Percentiles rank a stretch among this genome's conserved stretches.
phyloP scores from a whole-genome alignment of 1,140 invertebrate species.

The Psilanteris sp. region DNA sequence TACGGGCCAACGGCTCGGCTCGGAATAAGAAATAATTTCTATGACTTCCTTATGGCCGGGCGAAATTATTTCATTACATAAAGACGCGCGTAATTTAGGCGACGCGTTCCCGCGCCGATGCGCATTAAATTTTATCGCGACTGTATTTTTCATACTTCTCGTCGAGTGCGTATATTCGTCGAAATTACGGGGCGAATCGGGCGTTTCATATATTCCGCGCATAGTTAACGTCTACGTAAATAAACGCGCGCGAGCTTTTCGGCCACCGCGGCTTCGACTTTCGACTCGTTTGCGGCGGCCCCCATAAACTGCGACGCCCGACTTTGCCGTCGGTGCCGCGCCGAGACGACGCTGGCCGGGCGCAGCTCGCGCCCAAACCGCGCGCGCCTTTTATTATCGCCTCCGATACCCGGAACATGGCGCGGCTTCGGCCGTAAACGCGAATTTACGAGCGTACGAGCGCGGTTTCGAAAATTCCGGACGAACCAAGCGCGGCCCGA shows the following conservation, averaged over 20 bases:
- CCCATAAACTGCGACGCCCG: slow-evolving; percentile 29
- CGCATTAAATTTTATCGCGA: slow-evolving; percentile 50
- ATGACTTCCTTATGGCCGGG: slow-evolving; percentile 54
- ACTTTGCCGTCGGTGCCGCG: slow-evolving; percentile 26
- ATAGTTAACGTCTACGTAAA: slow-evolving; percentile 55
- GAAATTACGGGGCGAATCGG: slow-evolving; percentile 45
- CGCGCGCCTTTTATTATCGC: slow-evolving; percentile 46
- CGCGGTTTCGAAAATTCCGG: slow-evolving; percentile 41
- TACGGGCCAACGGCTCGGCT: slow-evolving; percentile 28
- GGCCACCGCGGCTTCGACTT: slow-evolving; percentile 22
- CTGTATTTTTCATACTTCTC: slow-evolving; percentile 56
- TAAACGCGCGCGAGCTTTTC: slow-evolving; percentile 21
- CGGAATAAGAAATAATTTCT: slow-evolving; percentile 58
- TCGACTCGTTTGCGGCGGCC: slow-evolving; percentile 18
- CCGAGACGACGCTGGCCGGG: too few relatives aligned
- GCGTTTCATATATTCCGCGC: slow-evolving; percentile 33
- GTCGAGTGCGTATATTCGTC: slow-evolving; percentile 54
- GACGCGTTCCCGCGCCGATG: slow-evolving; percentile 38
- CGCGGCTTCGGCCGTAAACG: slow-evolving; percentile 37
- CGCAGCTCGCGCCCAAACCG: slow-evolving; percentile 2
- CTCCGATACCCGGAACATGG: slow-evolving; percentile 32
- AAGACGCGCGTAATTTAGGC: slow-evolving; percentile 43
- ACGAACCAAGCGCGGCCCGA: slow-evolving; percentile 11
- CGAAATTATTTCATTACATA: slow-evolving; percentile 58
- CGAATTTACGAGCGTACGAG: slow-evolving; percentile 42